A percentile compares a stretch with the other conserved stretches of the same genome.
Conservation (phyloP, 2,888 invertebrate species). For the Hydrotaea diabolus region DNA sequence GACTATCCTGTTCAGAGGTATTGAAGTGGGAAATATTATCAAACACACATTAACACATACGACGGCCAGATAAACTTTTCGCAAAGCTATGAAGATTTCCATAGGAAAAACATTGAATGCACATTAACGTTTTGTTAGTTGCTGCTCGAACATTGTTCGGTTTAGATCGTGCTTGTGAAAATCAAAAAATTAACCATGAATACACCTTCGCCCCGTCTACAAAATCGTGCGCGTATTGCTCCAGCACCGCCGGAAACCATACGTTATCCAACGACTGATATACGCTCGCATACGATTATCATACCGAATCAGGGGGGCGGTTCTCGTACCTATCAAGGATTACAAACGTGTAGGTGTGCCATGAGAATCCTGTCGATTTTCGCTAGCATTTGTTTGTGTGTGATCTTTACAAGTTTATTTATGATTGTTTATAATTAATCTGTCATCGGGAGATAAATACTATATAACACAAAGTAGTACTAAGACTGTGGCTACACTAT, state of each 20-base stretch:
- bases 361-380: not conserved
- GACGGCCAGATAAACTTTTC: constrained; percentile 17
- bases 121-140: constrained; percentile 44
- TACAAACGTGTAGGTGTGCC: constrained; percentile 73
- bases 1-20: not conserved
- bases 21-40: not conserved
- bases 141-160: constrained; percentile 43
- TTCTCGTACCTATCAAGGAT: constrained; percentile 73
- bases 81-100: constrained; percentile 52
- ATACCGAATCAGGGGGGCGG: constrained; percentile 57
- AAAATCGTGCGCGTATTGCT: constrained; percentile 72
- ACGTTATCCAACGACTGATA: constrained; percentile 70
- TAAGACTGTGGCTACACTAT: too few species aligned
- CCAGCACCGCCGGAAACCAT: constrained; percentile 58
- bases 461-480: too few species aligned
- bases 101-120: not conserved
- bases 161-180: constrained; percentile 31
- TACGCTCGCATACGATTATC: constrained; percentile 69
- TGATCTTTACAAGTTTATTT: not conserved
- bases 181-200: constrained; percentile 71
- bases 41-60: not conserved
- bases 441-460: not conserved
- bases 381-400: not conserved
- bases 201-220: constrained; percentile 72
- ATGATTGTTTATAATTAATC: constrained; percentile 26